Evolutionary conservation across 2,888 invertebrate genomes (phyloP), one percentile per base, ranked within the genome.

Genomic region (Acutogordius australiensis): DNA sequence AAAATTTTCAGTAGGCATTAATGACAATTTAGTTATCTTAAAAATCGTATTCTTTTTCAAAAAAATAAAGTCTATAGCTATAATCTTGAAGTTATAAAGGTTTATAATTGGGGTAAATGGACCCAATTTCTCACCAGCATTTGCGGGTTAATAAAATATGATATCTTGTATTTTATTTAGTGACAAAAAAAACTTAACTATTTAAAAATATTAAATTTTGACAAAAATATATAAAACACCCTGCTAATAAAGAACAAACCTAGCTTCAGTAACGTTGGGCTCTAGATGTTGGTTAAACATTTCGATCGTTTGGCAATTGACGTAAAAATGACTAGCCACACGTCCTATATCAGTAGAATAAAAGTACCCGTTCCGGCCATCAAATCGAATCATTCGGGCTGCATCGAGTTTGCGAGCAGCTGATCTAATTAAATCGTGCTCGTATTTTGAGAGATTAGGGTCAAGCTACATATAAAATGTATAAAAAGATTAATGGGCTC

Each of bases 271-370:
- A 4, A 44, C 27, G 59, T 8, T 60, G 62, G 27, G 18, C 2
- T 21, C 18, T 2, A 60, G 18, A 27, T 58, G n/a, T 13, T 26
- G 26, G 63, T 63, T 63, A 63, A 70, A 57, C 29, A 57, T 70
- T 70, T 87, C 83, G 65, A 97, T 82, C 0, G 94, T 94, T 65
- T 86, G 85, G 68, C 84, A 83, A 63, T 88, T 91, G 62, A 99
- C 84, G 72, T 99, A 99, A 73, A 82, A 97, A 70, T 91, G 86
- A 68, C 90, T 90, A 0, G 97, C 90, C 18, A 87, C 94, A 61
- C 97, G 78, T 0, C 97, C 97, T 64, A 90, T 75, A 72, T 94
- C 87, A 61, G 74, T 74, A 1, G 73, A 65, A 45, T 65, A 63
- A 62, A 72, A 64, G 62, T 67, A 68, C 23, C 84, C 84, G 0